Base-by-base conservation (phyloP, 2,888 invertebrate species). In the Rhyacophila evoluta region DNA sequence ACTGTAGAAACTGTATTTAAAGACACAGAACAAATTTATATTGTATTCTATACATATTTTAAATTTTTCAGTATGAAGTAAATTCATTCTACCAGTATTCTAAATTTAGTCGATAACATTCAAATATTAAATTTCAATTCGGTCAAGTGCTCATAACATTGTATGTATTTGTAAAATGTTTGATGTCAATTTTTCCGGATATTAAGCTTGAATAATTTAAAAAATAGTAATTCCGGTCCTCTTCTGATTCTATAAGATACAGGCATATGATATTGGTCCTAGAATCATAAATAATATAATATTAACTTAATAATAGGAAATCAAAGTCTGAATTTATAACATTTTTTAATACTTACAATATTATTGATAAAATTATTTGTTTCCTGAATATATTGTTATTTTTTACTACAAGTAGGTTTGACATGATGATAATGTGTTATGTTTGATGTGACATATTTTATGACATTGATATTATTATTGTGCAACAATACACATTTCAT, bases 221-320 rank as follows among this genome's bases (percentile, higher is more conserved):
- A 1, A 25, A 55, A 55, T 25, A 12, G 10, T 19, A 12, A 19
- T 19, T 8, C 55, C 25, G 8, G 19, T 55, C 55, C 55, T 55
- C 55, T 55, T 55, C 19, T 19, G 55, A 55, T 55, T 19, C 19
- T 19, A 19, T 55, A 19, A 41, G 15, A 41, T 15, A 15, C 41
- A 41, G 41, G 41, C 41, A 41, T 41, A 41, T 41, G 41, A 41
- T 55, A 55, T 55, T 55, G 55, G 55, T 55, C 55, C 55, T 55
- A 55, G 19, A 55, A 25, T 55, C 55, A 67, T n/a, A n/a, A n/a
- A n/a, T n/a, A n/a, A n/a, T 74, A 36, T 74, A 74, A 68, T 74
- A 36, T 68, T 74, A 68, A 27, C 74, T 75, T 75, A 75, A 38
- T 69, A 25, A 69, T 75, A 75, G 69, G 75, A 75, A 75, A 38